Evolutionary conservation across 2,113 vertebrate genomes (phyloP).

Genomic region (Lagenorhynchus albirostris): DNA sequence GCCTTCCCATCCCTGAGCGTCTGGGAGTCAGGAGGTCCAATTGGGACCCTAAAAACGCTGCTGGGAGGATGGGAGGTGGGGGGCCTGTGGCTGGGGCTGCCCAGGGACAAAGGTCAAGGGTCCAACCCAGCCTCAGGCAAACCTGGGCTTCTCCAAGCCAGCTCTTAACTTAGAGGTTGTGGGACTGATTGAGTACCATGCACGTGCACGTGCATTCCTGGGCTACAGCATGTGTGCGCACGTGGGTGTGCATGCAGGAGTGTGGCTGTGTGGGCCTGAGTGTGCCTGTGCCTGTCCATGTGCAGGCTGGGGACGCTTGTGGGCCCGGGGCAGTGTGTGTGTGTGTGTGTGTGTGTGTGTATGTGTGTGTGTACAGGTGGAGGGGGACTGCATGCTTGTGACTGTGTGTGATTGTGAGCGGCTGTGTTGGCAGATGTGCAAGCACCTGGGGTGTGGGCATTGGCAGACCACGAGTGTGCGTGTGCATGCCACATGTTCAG

Average conservation of each 20-base stretch:
- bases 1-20: background rate
- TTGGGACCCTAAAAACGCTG: background rate
- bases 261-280: background rate
- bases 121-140: background rate
- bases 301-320: background rate
- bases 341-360: background rate
- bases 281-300: background rate
- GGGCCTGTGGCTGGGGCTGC: background rate
- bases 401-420: background rate
- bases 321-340: background rate
- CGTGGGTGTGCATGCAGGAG: no score
- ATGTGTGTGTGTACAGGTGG: background rate
- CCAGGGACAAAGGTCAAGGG: background rate
- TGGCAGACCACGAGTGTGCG: background rate
- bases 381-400: background rate
- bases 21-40: background rate
- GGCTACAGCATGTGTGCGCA: background rate
- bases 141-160: background rate
- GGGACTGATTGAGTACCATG: rapidly evolving
- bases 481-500: background rate
- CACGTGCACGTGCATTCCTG: rapidly evolving
- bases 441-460: constrained; percentile 45
- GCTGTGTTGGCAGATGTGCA: constrained; percentile 51
- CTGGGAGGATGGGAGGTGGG: background rate
- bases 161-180: background rate